A percentile compares a stretch with the other conserved stretches of the same genome.
Evolutionary conservation across 2,797 vertebrate genomes (phyloP).

Genomic region (Natrix natrix): DNA sequence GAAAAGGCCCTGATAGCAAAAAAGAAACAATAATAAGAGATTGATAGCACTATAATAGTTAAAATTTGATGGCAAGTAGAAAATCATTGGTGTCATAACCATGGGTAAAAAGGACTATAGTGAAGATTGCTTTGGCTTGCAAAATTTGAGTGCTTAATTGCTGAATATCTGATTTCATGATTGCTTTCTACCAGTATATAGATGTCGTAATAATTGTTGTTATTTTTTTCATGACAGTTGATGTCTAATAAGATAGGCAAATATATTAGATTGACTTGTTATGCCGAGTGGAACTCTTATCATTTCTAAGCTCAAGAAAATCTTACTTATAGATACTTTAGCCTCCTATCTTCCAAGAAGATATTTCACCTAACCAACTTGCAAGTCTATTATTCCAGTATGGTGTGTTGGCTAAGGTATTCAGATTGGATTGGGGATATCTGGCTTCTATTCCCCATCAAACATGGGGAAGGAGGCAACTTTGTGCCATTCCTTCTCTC

Average conservation of each 20-base stretch:
- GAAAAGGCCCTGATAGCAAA: not conserved
- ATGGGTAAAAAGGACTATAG: slow-evolving; percentile 38
- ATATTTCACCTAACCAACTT: not conserved
- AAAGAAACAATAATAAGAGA: not conserved
- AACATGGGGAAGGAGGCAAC: not conserved
- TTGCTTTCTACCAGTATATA: slow-evolving; percentile 36
- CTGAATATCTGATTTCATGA: slow-evolving; percentile 52
- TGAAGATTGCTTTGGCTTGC: slow-evolving; percentile 29
- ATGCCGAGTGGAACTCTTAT: not conserved
- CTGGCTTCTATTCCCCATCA: not conserved
- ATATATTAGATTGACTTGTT: not conserved
- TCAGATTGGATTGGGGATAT: not conserved
- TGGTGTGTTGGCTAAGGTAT: not conserved
- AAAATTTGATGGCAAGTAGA: not conserved
- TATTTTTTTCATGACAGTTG: slow-evolving; percentile 51
- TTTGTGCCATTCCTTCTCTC: not conserved
- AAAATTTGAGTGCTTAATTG: slow-evolving; percentile 49
- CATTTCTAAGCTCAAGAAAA: not conserved
- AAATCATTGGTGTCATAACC: not conserved
- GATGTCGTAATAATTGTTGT: slow-evolving; percentile 31
- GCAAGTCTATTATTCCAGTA: not conserved
- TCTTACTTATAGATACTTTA: not conserved
- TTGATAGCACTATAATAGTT: not conserved
- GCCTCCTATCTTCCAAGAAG: not conserved
- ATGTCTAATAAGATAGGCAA: not conserved